Evolutionary conservation across 2,888 invertebrate species (phyloP).

Genomic region (Chymomyza amoena): DNA sequence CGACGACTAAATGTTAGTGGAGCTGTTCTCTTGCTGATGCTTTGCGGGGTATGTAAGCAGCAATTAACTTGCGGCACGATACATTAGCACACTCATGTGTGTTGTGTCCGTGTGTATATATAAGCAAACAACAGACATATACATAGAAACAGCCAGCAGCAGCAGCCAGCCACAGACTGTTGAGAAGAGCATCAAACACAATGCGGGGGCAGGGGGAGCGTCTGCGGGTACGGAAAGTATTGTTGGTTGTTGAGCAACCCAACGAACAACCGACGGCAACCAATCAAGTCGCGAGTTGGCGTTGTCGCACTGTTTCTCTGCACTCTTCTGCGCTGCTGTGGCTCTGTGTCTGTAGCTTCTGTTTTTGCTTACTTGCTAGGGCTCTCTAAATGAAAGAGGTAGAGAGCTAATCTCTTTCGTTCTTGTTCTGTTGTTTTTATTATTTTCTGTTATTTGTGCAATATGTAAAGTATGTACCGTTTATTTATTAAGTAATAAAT

Average conservation of each 20-base stretch:
- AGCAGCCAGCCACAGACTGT: not conserved
- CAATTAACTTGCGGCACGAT: constrained; percentile 52
- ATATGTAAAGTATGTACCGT: not conserved
- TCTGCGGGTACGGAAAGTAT: constrained; percentile 15
- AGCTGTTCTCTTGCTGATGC: not conserved
- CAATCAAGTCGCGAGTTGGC: constrained; percentile 59
- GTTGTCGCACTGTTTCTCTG: constrained; percentile 49
- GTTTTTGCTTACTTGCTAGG: not conserved
- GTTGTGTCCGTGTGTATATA: not conserved
- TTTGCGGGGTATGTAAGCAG: constrained; percentile 39
- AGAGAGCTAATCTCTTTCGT: constrained; percentile 47
- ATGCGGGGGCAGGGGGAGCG: not conserved
- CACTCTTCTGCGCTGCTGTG: constrained; percentile 49
- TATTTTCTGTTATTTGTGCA: not conserved
- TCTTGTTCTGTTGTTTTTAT: constrained; percentile 24
- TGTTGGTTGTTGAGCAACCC: constrained; percentile 20
- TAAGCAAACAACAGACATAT: not conserved
- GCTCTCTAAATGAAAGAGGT: constrained; percentile 27
- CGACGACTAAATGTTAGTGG: not conserved
- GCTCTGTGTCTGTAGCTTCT: constrained; percentile 2
- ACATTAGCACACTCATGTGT: not conserved
- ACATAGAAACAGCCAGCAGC: constrained; percentile 3
- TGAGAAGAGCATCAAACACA: not conserved
- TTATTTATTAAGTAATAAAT: not conserved
- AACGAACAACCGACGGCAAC: constrained; percentile 47